Evolutionary conservation across 2,888 invertebrate genomes (phyloP).

Genomic region (Drosophila mercatorum): DNA sequence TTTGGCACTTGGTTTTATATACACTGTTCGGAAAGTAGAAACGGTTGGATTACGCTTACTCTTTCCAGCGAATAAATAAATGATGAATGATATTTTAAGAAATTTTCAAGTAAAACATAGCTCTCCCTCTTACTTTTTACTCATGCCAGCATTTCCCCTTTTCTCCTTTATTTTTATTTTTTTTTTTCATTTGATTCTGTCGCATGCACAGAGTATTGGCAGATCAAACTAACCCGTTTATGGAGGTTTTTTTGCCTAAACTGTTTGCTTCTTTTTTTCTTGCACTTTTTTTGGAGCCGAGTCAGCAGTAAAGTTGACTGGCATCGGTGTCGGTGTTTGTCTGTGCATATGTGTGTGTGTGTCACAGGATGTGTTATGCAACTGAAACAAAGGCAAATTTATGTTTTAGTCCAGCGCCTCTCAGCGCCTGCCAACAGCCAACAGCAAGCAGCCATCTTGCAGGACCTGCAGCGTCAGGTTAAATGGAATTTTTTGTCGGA

Average conservation of each 20-base stretch:
- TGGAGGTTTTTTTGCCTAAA: not conserved
- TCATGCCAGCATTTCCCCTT: not conserved
- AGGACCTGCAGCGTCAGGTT: conserved; percentile 66
- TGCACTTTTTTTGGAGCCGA: conserved; percentile 34
- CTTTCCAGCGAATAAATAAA: not conserved
- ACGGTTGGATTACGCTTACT: not conserved
- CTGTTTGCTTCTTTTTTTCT: conserved; percentile 8
- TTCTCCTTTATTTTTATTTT: too few relatives aligned
- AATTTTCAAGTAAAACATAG: not conserved
- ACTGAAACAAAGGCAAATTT: conserved; percentile 73
- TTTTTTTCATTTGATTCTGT: too few relatives aligned
- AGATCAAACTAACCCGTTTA: not conserved
- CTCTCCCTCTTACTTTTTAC: not conserved
- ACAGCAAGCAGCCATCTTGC: conserved; percentile 23
- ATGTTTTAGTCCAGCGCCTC: conserved; percentile 64
- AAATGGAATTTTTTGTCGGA: conserved; percentile 66
- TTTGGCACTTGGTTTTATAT: conserved; percentile 57
- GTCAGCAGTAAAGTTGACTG: conserved; percentile 74
- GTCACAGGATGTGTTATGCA: conserved; percentile 71
- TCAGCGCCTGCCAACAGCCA: conserved; percentile 54
- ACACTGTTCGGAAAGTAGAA: conserved; percentile 2
- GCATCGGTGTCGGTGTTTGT: conserved; percentile 36
- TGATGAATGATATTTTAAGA: not conserved
- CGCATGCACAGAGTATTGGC: not conserved
- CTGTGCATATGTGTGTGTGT: conserved; percentile 35